phyloP scores from a whole-genome alignment of 2,797 vertebrate genomes.

The Aulostomus chinensis region DNA sequence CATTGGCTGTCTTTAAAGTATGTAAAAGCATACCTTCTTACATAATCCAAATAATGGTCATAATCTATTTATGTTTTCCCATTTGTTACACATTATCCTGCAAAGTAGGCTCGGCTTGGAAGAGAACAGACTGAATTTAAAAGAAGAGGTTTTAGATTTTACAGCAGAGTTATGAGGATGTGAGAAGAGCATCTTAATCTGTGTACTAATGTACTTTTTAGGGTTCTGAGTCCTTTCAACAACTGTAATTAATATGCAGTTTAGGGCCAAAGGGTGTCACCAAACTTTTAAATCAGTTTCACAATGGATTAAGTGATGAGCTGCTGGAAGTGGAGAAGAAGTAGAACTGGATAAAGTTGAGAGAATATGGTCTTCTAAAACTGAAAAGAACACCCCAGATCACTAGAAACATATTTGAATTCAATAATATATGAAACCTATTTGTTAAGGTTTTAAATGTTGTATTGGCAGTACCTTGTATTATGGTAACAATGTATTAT shows the following conservation, averaged over 20 bases:
- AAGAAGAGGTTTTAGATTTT: not conserved
- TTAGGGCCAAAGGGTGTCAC: not conserved
- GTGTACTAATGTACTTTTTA: not conserved
- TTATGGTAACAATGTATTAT: too few relatives aligned
- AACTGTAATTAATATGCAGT: not conserved
- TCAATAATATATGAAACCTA: not conserved
- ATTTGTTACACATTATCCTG: too few relatives aligned
- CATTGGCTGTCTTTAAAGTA: constrained; percentile 42
- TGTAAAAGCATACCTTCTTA: constrained; percentile 50
- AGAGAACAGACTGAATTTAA: not conserved
- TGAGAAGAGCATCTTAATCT: not conserved
- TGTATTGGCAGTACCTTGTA: too few relatives aligned
- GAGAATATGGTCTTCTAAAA: too few relatives aligned
- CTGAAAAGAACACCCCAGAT: not conserved
- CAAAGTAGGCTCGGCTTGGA: too few relatives aligned
- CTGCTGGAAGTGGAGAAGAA: not conserved
- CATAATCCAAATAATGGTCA: constrained; percentile 27
- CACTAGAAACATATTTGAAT: not conserved
- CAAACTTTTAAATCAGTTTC: not conserved
- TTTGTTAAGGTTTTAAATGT: not conserved
- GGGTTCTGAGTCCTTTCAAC: not conserved
- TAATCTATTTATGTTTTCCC: constrained; percentile 38
- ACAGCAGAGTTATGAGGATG: not conserved
- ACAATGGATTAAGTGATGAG: not conserved
- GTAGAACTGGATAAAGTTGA: too few relatives aligned